These are phyloP conservation scores for Seriola rivoliana DNA, from an alignment of 2,113 vertebrate genomes.

Conservation along the genomic window DNA sequence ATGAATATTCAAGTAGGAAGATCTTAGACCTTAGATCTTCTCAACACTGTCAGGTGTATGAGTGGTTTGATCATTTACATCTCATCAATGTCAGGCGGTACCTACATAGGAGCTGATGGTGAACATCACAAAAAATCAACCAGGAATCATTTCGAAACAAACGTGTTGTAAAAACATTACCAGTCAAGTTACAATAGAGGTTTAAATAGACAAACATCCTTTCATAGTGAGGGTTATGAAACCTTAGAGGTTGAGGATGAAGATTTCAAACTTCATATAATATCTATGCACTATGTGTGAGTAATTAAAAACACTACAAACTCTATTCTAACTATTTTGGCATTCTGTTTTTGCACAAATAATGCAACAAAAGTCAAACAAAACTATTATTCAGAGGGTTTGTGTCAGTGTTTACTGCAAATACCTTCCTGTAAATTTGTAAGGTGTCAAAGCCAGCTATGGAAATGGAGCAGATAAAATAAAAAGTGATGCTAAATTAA, in stretches of 20 bases:
- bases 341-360: neutral
- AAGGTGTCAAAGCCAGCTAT: conserved; percentile 10
- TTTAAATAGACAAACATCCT: conserved; percentile 20
- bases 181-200: conserved; percentile 3
- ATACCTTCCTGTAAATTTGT: neutral
- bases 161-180: neutral
- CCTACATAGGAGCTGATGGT: conserved; percentile 6
- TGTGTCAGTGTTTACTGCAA: conserved; percentile 2
- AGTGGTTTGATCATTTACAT: conserved; percentile 45
- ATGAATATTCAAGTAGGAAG: conserved; percentile 55
- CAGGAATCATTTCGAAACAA: conserved; percentile 23
- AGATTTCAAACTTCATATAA: neutral
- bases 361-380: neutral
- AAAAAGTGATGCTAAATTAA: conserved; percentile 37
- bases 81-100: conserved; percentile 3
- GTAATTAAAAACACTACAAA: neutral
- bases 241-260: neutral
- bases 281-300: neutral
- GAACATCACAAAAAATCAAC: conserved; percentile 21
- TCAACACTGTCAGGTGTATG: conserved; percentile 24
- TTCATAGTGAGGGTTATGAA: conserved; percentile 11
- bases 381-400: neutral
- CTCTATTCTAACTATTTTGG: neutral
- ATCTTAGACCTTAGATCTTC: conserved; percentile 34
- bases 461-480: conserved; percentile 30